Evolutionary conservation across 2,888 invertebrate species (phyloP).

Genomic region (Geophilus truncorum): DNA sequence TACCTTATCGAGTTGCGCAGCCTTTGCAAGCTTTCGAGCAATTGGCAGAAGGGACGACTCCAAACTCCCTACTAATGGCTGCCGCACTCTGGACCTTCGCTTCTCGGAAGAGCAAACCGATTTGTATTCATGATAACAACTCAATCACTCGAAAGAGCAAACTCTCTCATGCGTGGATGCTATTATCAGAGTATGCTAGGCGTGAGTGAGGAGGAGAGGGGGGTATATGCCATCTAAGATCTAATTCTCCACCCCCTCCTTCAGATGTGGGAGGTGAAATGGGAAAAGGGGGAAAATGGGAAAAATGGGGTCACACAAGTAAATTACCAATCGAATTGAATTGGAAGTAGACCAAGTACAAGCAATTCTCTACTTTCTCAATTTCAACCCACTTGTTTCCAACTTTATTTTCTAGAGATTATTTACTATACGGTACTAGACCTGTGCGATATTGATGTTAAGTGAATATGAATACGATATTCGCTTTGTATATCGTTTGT

Average conservation of each 20-base stretch:
- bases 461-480: no score
- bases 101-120: conserved; percentile 1
- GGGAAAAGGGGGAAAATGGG: not conserved
- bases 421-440: no score
- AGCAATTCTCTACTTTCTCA: not conserved
- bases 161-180: conserved; percentile 25
- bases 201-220: not conserved
- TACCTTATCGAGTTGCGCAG: conserved; percentile 20
- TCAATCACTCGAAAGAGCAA: conserved; percentile 19
- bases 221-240: not conserved
- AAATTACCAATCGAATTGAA: conserved; percentile 12
- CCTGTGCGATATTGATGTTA: no score
- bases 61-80: conserved; percentile 24
- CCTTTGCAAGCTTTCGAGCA: not conserved
- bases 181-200: conserved; percentile 19
- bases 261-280: not conserved
- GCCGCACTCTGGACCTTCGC: conserved; percentile 14
- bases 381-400: not conserved
- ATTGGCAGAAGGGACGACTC: conserved; percentile 1
- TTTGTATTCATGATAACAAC: conserved; percentile 27
- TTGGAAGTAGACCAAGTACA: not conserved
- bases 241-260: conserved; percentile 4
- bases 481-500: no score
- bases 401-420: not conserved
- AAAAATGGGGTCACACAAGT: not conserved